Evolutionary conservation across 1,140 invertebrate genomes (phyloP).

Genomic region (Phortica variegata): DNA sequence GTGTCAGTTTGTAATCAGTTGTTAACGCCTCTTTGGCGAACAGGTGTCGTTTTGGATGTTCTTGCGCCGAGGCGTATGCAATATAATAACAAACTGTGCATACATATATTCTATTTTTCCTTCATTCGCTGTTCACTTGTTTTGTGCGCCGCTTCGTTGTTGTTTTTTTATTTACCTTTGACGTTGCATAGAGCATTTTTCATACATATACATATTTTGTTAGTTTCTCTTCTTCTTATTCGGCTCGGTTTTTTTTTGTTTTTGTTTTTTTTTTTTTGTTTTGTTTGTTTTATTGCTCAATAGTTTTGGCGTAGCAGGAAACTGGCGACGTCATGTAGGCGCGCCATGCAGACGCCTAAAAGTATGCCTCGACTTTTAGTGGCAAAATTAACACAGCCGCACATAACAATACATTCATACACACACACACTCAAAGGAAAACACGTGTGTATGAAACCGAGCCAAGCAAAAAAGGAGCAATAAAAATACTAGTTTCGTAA

Average conservation of each 20-base stretch:
- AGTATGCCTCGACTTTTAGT: conserved; percentile 50
- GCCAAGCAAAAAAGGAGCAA: neutral
- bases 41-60: too few species aligned
- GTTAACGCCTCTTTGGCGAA: too few species aligned
- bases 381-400: conserved; percentile 43
- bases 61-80: too few species aligned
- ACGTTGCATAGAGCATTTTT: too few species aligned
- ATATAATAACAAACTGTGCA: too few species aligned
- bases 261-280: conserved; percentile 11
- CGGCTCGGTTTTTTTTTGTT: conserved; percentile 19
- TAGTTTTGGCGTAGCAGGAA: conserved; percentile 26
- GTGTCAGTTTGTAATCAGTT: too few species aligned
- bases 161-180: too few species aligned
- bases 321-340: conserved; percentile 47
- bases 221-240: too few species aligned
- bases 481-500: neutral
- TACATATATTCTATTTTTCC: too few species aligned
- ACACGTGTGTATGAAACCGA: neutral
- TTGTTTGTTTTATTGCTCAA: conserved; percentile 2
- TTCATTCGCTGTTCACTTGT: neutral
- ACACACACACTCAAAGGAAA: conserved; percentile 6
- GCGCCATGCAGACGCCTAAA: conserved; percentile 48
- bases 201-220: too few species aligned
- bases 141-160: too few species aligned
- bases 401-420: conserved; percentile 11